A percentile compares a stretch with the other conserved stretches of the same genome.
Conservation (phyloP, 1,140 invertebrate genomes). For the Temnothorax longispinosus region DNA sequence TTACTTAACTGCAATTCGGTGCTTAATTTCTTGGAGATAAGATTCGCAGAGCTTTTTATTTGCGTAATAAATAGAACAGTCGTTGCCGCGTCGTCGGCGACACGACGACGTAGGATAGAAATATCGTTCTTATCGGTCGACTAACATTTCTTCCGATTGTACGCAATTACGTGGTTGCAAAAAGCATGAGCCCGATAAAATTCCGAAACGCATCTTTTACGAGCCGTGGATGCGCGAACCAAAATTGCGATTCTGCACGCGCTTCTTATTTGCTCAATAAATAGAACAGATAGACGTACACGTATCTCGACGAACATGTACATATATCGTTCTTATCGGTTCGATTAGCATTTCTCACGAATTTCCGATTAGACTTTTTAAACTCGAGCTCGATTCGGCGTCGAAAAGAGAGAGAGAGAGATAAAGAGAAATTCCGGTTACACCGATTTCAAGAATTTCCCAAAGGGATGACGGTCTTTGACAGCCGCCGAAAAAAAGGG, state of each 20-base stretch:
- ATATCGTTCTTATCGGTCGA: conserved; percentile 47
- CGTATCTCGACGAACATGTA: not conserved
- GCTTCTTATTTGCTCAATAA: conserved; percentile 28
- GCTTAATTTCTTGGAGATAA: conserved; percentile 37
- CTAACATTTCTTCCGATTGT: conserved; percentile 41
- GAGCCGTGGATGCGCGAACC: not conserved
- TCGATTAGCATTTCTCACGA: conserved; percentile 38
- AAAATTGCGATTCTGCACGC: conserved; percentile 20
- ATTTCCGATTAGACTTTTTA: not conserved
- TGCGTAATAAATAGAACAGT: conserved; percentile 28
- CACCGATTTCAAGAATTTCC: conserved; percentile 51
- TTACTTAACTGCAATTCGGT: not conserved
- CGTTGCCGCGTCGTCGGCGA: not conserved
- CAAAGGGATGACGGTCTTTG: conserved; percentile 27
- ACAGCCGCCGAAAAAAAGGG: conserved; percentile 62
- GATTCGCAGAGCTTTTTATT: conserved; percentile 43
- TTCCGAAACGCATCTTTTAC: not conserved
- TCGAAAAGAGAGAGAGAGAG: not conserved
- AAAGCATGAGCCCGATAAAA: conserved; percentile 17
- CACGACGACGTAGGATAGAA: conserved; percentile 1
- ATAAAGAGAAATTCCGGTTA: conserved; percentile 24
- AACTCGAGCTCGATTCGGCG: not conserved
- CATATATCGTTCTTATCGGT: not conserved
- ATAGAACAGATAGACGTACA: conserved; percentile 2
- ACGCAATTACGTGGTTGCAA: not conserved